Conservation (phyloP, 1,140 invertebrate genomes). For the Oncopodura yosiiana region DNA sequence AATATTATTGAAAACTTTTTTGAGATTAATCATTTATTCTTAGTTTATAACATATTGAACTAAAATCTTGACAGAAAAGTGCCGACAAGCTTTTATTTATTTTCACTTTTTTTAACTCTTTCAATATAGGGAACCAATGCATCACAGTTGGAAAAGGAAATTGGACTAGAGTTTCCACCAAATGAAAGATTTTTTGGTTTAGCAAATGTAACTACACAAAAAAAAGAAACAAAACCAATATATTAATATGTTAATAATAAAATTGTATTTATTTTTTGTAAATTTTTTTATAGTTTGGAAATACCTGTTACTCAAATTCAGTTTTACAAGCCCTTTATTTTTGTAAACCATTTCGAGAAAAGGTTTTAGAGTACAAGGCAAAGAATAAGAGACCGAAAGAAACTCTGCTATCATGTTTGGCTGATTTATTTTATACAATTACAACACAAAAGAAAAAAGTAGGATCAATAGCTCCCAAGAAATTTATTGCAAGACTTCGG, state of each 20-base stretch:
- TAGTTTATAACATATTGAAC: no score
- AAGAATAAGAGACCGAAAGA: slow-evolving; percentile 97
- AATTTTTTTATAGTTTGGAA: slow-evolving; percentile 79
- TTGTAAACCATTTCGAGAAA: slow-evolving; percentile 96
- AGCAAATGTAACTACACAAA: slow-evolving; percentile 95
- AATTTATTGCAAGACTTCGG: slow-evolving; percentile 93
- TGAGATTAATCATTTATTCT: no score
- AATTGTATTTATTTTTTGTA: not conserved
- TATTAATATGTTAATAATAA: not conserved
- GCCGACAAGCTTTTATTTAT: not conserved
- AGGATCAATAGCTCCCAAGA: slow-evolving; percentile 97
- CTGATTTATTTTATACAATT: slow-evolving; percentile 97
- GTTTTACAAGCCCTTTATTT: slow-evolving; percentile 99
- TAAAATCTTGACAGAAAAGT: no score
- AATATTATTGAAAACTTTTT: no score
- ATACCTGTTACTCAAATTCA: slow-evolving; percentile 99
- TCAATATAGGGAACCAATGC: slow-evolving; percentile 84
- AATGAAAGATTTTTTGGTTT: slow-evolving; percentile 98
- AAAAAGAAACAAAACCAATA: slow-evolving; percentile 39
- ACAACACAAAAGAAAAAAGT: slow-evolving; percentile 99
- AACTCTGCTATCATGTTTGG: slow-evolving; percentile 91
- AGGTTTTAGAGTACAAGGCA: slow-evolving; percentile 95
- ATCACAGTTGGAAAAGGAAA: slow-evolving; percentile 94
- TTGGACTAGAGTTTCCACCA: slow-evolving; percentile 90
- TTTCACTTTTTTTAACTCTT: not conserved